Evolutionary conservation across 2,888 invertebrate species (phyloP), one percentile per base, ranked within the genome.

Genomic region (Drosophila pullipes): DNA sequence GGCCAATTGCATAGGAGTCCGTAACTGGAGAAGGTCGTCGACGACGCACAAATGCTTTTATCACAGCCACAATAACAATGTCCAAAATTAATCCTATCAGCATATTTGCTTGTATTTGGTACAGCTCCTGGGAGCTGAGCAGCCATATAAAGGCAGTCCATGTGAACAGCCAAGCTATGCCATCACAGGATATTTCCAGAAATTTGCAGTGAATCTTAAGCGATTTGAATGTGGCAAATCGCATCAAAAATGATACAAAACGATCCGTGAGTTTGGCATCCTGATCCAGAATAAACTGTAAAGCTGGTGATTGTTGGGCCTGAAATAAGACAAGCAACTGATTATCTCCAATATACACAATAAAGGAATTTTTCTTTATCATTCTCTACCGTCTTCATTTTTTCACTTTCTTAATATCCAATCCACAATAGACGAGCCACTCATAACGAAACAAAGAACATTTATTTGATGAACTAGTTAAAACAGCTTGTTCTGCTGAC

Each of bases 51-150:
- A 95, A 92, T 0, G 98, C 96, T 94, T 99, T 99, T 16, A 96
- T 86, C 5, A 97, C 79, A 11, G 96, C 97, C 74, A 98, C 95
- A 9, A 96, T 91, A 22, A 97, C 78, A 22, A 98, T 95, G 91
- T 99, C 99, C 64, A 98, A 87, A 18, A 98, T 88, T 33, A 99
- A 94, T 62, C 93, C 98, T 89, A 97, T 93, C 25, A 98, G 94
- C 93, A 98, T 95, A 93, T 98, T 98, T 5, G 98, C 95, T 94
- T 98, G 96, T 93, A 97, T 94, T 94, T 97, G 96, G 90, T 97
- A 96, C 35, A 97, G 93, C 11, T 95, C 94, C 78, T 95, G 95
- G 82, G 95, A 95, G 90, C 96, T 96, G 33, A 96, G 94, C 49
- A 97, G 92, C 96, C 97, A 97, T 76, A 97, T 96, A 76, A 97